Base-by-base conservation (phyloP, 2,797 vertebrate genomes). In the Xiphophorus birchmanni region DNA sequence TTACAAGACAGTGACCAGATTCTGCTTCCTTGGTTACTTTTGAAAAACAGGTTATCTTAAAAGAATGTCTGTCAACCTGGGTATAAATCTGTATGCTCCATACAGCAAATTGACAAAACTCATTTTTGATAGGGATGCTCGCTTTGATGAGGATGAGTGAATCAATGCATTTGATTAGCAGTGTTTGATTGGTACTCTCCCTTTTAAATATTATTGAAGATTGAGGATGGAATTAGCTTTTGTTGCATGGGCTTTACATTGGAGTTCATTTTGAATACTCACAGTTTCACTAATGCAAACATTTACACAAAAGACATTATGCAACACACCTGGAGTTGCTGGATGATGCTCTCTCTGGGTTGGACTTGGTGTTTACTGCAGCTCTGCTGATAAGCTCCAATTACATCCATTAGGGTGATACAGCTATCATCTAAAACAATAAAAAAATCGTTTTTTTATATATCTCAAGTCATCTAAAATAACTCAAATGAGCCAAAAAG, bases 291-390 rank as follows among this genome's bases (percentile, higher is more conserved):
- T 26, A 42, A 6, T 21, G 32, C 4, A 26, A 74, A 54, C 50
- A 44, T 42, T 75, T 18, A 37, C 32, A 12, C 12, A 42, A 76
- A 37, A 69, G 79, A 2, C 48, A 52, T 58, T 42, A 50, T 18
- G 47, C 50, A 26, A 50, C 26, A 23, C 93, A 96, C 96, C 96
- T 96, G 91, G 56, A 96, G 93, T 80, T 96, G 95, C 73, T 95
- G 92, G 88, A 96, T 86, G 67, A 95, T 78, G 75, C 81, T 89
- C 2, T 79, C 73, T 74, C 84, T 90, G 80, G 96, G 96, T 73
- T 95, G 90, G 83, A 96, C 95, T 67, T 92, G 89, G 83, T 96
- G 93, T 87, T 93, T 94, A 80, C 84, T 89, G 90, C 96, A 96
- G 91, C 93, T 96, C 89, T 93, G 91, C 84, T 93, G 86, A 87